A percentile compares a stretch with the other conserved stretches of the same genome.
Evolutionary conservation across 2,113 vertebrate genomes (phyloP).

Genomic region (Caranx melampygus): DNA sequence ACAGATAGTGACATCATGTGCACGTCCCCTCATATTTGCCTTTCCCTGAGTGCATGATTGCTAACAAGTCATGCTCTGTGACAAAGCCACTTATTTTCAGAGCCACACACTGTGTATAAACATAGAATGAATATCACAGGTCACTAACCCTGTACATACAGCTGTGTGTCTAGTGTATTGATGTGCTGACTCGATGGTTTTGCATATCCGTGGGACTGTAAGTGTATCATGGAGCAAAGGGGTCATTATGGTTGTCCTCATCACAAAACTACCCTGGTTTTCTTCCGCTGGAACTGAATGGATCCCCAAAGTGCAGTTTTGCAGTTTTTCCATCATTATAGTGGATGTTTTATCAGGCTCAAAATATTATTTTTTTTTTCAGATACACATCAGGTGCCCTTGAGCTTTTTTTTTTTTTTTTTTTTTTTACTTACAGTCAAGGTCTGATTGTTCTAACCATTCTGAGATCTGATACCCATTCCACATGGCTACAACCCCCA

Average conservation of each 20-base stretch:
- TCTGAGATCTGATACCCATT: neutral
- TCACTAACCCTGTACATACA: slow-evolving; percentile 42
- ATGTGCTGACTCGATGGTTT: slow-evolving; percentile 30
- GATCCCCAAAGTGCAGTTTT: slow-evolving; percentile 1
- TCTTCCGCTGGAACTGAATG: neutral
- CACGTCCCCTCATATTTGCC: slow-evolving; percentile 52
- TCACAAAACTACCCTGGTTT: neutral
- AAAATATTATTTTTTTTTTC: neutral
- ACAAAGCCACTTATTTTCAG: slow-evolving; percentile 47
- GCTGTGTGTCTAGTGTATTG: slow-evolving; percentile 4
- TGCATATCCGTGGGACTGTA: slow-evolving; percentile 24
- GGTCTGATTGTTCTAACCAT: neutral
- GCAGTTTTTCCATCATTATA: neutral
- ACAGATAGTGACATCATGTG: slow-evolving; percentile 62
- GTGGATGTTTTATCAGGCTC: neutral
- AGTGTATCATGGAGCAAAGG: slow-evolving; percentile 1
- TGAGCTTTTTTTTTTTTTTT: neutral
- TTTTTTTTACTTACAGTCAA: slow-evolving; percentile 5
- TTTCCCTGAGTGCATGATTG: slow-evolving; percentile 57
- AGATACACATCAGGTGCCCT: neutral
- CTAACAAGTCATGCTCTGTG: slow-evolving; percentile 63
- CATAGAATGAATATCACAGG: slow-evolving; percentile 45
- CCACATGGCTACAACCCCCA: neutral
- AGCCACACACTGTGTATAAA: slow-evolving; percentile 48
- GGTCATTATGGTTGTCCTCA: slow-evolving; percentile 10